Evolutionary conservation across 2,888 invertebrate species (phyloP).

Genomic region (Drosophila cognata): DNA sequence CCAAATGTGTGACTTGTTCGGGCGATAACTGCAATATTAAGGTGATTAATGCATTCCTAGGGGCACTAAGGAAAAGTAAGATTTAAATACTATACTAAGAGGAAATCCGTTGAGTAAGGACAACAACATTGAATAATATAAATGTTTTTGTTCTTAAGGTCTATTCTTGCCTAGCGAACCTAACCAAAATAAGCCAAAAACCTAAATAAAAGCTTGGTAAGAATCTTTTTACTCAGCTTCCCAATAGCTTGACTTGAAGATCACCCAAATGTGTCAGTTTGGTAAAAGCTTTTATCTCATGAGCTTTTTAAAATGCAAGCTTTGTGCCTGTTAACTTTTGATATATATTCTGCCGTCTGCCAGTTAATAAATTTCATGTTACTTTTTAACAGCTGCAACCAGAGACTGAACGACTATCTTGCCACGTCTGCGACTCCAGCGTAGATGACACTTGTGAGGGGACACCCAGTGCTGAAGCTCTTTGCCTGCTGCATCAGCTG

Average conservation of each 20-base stretch:
- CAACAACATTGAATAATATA: background rate
- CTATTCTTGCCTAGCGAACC: background rate
- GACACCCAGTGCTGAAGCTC: conserved; percentile 42
- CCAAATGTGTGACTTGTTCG: conserved; percentile 67
- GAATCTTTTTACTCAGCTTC: background rate
- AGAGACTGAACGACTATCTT: conserved; percentile 67
- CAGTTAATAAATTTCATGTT: background rate
- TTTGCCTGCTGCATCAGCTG: conserved; percentile 64
- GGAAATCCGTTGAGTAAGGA: too few relatives aligned
- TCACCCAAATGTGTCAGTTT: background rate
- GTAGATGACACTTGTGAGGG: conserved; percentile 58
- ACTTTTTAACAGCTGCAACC: conserved; percentile 72
- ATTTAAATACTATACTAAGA: background rate
- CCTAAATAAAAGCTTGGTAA: background rate
- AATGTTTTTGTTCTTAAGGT: background rate
- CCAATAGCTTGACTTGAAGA: background rate
- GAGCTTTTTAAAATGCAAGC: background rate
- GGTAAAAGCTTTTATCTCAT: background rate
- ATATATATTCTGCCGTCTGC: background rate
- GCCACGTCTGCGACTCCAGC: conserved; percentile 74
- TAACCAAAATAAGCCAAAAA: background rate
- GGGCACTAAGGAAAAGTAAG: too few relatives aligned
- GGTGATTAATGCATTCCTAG: conserved; percentile 44
- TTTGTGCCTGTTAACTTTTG: background rate
- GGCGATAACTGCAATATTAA: conserved; percentile 71